Evolutionary conservation across 2,888 invertebrate genomes (phyloP).

Genomic region (Melanotus villosus): DNA sequence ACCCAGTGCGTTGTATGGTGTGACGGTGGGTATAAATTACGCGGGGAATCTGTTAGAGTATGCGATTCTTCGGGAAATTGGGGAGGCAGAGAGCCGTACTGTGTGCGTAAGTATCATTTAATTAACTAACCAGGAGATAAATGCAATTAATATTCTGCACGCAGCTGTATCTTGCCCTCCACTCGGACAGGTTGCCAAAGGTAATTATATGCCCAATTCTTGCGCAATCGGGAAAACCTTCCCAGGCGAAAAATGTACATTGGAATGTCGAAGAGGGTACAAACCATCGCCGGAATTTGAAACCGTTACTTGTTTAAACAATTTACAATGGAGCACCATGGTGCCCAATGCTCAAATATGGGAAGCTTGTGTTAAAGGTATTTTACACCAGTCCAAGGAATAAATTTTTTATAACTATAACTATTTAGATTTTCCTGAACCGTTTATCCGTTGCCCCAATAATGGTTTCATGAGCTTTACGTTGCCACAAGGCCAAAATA

Average conservation of each 20-base stretch:
- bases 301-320: conserved; percentile 56
- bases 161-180: conserved; percentile 69
- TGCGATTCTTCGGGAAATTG: conserved; percentile 71
- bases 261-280: conserved; percentile 70
- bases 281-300: conserved; percentile 57
- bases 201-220: conserved; percentile 70
- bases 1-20: conserved; percentile 70
- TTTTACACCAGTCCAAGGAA: conserved; percentile 21
- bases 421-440: conserved; percentile 65
- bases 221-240: conserved; percentile 69
- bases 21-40: conserved; percentile 70
- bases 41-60: conserved; percentile 69
- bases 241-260: conserved; percentile 69
- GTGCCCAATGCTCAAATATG: conserved; percentile 47
- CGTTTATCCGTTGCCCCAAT: conserved; percentile 76
- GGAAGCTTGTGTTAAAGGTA: conserved; percentile 60
- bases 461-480: conserved; percentile 72
- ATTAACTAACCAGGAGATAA: no score
- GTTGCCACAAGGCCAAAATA: conserved; percentile 69
- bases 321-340: conserved; percentile 59
- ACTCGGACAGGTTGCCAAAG: conserved; percentile 68
- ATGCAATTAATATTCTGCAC: no score
- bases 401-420: no score
- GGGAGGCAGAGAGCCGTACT: conserved; percentile 69
- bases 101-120: conserved; percentile 69